Base-by-base conservation (phyloP, 2,888 invertebrate genomes). In the Parapristionchus giblindavisi region DNA sequence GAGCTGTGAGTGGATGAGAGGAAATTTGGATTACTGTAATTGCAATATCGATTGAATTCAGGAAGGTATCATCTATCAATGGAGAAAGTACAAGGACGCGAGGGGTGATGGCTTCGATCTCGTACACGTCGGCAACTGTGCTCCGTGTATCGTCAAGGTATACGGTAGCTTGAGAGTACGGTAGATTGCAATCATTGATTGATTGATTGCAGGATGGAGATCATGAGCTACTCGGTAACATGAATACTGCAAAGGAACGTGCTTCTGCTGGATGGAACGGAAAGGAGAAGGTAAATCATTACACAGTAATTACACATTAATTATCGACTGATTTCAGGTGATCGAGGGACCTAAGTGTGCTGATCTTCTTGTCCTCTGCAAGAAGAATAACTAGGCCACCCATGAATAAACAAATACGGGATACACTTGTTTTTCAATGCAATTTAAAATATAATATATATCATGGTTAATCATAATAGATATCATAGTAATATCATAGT, bases 121-220 rank as follows among this genome's bases (percentile, higher is more conserved):
- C n/a, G 81, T 83, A 36, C 80, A 81, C 75, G 82, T 83, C 54
- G 83, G 82, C 29, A 76, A 80, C 75, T 56, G 76, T 63, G 77
- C 79, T 29, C 82, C 83, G 52, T 81, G 80, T 73, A 82, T 83
- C 77, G 54, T 83, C 75, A 82, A 81, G 77, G 82, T 81, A 80
- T 72, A 54, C 71, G 24, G 71, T 54, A 56, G 56, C n/a, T 48
- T 17, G 51, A 17, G 58, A 56, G 3, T 24, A 56, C 56, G 14
- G 29, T 2, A 56, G 29, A 56, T 32, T 27, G 56, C 32, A 56
- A 17, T 2, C 8, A 3, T 29, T 0, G 24, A 40, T 63, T 29
- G 14, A 52, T 52, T 36, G 52, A 34, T 58, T 80, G 79, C 17
- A 48, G 70, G 54, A 56, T 40, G 70, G 70, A 3, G 48, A 38